Evolutionary conservation across 2,113 vertebrate genomes (phyloP).

Genomic region (Silurus asotus): DNA sequence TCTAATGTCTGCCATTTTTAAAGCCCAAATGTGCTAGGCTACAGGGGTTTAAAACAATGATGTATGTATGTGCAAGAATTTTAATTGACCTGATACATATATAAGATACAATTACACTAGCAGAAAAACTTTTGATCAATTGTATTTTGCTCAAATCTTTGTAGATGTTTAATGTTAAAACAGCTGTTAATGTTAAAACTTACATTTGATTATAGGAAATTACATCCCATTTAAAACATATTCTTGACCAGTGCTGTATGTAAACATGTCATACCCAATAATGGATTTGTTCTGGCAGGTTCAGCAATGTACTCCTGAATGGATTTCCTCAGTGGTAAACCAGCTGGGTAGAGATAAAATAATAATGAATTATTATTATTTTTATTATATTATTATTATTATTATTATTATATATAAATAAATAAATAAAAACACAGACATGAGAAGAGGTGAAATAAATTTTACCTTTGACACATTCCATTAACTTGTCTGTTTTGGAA

Average conservation of each 20-base stretch:
- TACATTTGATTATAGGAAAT: neutral
- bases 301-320: conserved; percentile 33
- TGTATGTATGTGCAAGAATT: neutral
- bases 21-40: neutral
- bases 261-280: conserved; percentile 17
- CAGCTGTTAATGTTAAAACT: neutral
- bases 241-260: neutral
- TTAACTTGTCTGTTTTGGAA: conserved; percentile 12
- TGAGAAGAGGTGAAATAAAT: neutral
- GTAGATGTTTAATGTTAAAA: neutral
- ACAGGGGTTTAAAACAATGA: too few relatives aligned
- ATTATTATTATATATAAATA: too few relatives aligned
- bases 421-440: neutral
- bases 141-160: neutral
- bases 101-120: neutral
- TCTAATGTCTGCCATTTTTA: neutral
- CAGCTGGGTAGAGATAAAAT: neutral
- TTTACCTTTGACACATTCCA: conserved; percentile 19
- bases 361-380: neutral
- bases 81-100: neutral
- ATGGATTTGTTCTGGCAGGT: conserved; percentile 5
- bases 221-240: neutral
- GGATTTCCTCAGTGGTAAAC: conserved; percentile 15
- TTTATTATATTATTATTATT: too few relatives aligned
- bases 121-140: neutral